Conservation (phyloP, 2,113 vertebrate species). For the Vulpes ferrilata region DNA sequence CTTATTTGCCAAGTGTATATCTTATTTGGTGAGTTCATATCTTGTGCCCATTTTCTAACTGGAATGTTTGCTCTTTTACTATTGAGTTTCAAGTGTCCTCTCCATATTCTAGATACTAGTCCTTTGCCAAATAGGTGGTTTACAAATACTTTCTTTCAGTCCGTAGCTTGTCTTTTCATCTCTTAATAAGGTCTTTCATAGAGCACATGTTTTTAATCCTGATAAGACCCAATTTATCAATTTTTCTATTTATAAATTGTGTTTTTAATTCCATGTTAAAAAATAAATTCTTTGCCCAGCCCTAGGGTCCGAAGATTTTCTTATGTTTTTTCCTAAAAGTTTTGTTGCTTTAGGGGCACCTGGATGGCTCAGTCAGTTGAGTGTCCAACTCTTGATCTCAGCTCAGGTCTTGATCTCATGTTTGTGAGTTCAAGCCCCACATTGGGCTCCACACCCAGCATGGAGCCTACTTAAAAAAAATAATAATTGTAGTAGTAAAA, state of each 20-base stretch:
- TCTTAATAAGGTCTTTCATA: conserved; percentile 12
- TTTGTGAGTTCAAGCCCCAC: not conserved
- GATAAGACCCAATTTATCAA: not conserved
- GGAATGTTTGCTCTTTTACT: not conserved
- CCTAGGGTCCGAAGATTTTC: not conserved
- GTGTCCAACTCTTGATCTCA: not conserved
- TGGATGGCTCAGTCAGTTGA: not conserved
- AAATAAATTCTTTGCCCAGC: not conserved
- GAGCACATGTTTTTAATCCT: conserved; percentile 5
- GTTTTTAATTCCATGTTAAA: conserved; percentile 53
- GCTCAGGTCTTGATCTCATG: not conserved
- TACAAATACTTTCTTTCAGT: conserved; percentile 7
- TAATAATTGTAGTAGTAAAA: not conserved
- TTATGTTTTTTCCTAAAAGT: not conserved
- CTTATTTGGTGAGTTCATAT: conserved; percentile 34
- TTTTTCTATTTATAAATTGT: conserved; percentile 17
- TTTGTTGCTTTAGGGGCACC: not conserved
- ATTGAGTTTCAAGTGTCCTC: conserved; percentile 7
- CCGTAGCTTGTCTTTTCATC: not conserved
- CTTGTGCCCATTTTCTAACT: conserved; percentile 23
- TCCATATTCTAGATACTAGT: conserved; percentile 31
- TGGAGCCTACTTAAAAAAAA: not conserved
- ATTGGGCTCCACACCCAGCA: not conserved
- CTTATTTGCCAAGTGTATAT: not conserved
- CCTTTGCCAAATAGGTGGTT: not conserved